These are phyloP conservation scores for Sinocyclocheilus anshuiensis DNA, from an alignment of 2,113 vertebrate genomes.

Conservation along the genomic window DNA sequence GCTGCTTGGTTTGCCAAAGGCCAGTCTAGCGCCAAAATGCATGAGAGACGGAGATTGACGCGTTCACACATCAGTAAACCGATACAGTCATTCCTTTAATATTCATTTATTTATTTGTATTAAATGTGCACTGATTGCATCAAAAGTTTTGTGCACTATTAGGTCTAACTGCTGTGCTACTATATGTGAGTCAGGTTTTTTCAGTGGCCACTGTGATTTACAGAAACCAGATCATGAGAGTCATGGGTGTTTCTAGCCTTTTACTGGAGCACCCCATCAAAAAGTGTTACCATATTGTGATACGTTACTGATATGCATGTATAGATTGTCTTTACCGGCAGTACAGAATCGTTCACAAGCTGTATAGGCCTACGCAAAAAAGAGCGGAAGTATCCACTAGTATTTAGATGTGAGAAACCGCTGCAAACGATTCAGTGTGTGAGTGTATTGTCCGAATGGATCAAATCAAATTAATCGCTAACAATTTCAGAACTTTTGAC, in stretches of 20 bases:
- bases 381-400: no score
- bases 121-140: not conserved
- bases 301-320: no score
- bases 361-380: no score
- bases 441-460: not conserved
- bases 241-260: no score
- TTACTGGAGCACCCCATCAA: no score
- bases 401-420: not conserved
- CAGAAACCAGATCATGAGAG: no score
- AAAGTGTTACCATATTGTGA: no score
- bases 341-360: no score
- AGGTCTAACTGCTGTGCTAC: not conserved
- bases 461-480: not conserved
- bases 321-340: no score
- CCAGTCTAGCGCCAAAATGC: constrained; percentile 61
- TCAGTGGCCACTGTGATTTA: no score
- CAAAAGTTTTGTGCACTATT: not conserved
- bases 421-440: not conserved
- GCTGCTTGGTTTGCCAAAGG: constrained; percentile 54
- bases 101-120: no score
- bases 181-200: no score
- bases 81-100: not conserved
- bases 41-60: constrained; percentile 47
- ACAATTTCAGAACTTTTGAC: not conserved
- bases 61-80: not conserved